A percentile compares a stretch with the other conserved stretches of the same genome.
Conservation (phyloP, 1,140 invertebrate species). For the Drosophila erecta region DNA sequence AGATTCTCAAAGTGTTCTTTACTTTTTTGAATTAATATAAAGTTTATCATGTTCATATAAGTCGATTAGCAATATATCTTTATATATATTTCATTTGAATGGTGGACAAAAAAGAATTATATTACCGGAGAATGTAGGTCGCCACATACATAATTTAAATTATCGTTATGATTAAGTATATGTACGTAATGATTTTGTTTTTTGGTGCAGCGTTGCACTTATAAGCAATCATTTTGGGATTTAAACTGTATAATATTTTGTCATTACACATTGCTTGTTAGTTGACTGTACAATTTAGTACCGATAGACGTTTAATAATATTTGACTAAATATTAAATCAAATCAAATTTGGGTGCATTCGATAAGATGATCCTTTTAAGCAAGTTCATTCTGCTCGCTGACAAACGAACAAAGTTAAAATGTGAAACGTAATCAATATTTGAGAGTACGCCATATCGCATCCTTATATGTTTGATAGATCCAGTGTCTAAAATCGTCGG, state of each 20-base stretch:
- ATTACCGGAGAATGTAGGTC: constrained; percentile 24
- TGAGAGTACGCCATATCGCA: constrained; percentile 7
- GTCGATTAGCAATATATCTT: constrained; percentile 13
- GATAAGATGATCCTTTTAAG: constrained; percentile 19
- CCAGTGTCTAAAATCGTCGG: constrained; percentile 75
- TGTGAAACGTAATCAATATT: constrained; percentile 29
- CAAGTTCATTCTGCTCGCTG: constrained; percentile 8
- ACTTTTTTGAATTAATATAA: constrained; percentile 1
- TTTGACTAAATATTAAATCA: constrained; percentile 34
- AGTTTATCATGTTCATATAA: constrained; percentile 13
- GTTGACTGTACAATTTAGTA: neutral
- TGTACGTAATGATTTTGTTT: constrained; percentile 20
- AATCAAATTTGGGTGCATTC: constrained; percentile 24
- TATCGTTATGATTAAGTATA: constrained; percentile 48
- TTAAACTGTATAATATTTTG: constrained; percentile 5
- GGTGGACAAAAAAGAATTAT: constrained; percentile 32
- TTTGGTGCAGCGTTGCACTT: constrained; percentile 5
- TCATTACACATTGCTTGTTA: constrained; percentile 1
- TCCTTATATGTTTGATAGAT: constrained; percentile 11
- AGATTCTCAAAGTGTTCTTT: neutral
- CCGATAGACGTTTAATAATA: constrained; percentile 26
- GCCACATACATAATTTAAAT: constrained; percentile 40
- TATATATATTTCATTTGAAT: constrained; percentile 54
- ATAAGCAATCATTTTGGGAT: neutral
- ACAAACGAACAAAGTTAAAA: constrained; percentile 32